Evolutionary conservation across 2,113 vertebrate genomes (phyloP).

Genomic region (Pipa parva): DNA sequence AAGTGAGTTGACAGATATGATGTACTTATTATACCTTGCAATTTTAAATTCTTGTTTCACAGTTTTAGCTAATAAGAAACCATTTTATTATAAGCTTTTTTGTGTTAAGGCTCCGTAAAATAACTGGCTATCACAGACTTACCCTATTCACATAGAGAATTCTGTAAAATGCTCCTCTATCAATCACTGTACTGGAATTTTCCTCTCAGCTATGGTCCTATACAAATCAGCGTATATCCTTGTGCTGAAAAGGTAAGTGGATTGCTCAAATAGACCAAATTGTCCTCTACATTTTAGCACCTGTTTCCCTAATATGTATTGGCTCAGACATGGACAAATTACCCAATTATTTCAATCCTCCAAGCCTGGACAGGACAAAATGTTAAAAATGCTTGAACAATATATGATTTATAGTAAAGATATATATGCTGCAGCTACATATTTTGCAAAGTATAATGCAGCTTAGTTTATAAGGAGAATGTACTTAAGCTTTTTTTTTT

Average conservation of each 20-base stretch:
- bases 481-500: not conserved
- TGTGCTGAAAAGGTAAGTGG: not conserved
- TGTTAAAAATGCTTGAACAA: constrained; percentile 12
- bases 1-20: too few relatives aligned
- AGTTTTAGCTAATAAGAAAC: too few relatives aligned
- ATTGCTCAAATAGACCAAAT: not conserved
- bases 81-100: too few relatives aligned
- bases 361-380: constrained; percentile 28
- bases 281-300: constrained; percentile 5
- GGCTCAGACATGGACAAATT: constrained; percentile 32
- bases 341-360: constrained; percentile 34
- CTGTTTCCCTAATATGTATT: constrained; percentile 8
- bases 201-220: not conserved
- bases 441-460: not conserved
- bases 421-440: constrained; percentile 13
- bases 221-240: not conserved
- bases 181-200: not conserved
- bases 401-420: constrained; percentile 29
- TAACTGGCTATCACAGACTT: too few relatives aligned
- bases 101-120: too few relatives aligned
- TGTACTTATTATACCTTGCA: too few relatives aligned
- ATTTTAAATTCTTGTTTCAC: too few relatives aligned
- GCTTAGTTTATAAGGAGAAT: not conserved
- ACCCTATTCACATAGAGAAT: too few relatives aligned
- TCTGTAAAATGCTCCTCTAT: not conserved